Conservation (phyloP, 2,797 vertebrate genomes). For the Ctenopoma multispine region DNA sequence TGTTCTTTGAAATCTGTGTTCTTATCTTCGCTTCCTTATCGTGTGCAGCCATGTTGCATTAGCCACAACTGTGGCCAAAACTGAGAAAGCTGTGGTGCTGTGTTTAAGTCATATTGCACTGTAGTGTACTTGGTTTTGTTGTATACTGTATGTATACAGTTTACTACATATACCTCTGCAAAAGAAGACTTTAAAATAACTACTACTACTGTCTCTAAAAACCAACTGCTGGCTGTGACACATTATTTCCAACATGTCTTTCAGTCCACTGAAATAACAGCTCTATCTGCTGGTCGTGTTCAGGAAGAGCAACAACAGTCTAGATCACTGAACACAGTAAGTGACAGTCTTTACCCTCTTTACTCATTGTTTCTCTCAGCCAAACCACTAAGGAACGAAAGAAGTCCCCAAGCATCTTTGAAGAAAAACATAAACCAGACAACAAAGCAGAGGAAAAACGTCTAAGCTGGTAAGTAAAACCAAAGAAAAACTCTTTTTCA, state of each 20-base stretch:
- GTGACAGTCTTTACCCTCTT: background rate
- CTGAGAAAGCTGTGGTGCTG: background rate
- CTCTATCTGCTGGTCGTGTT: conserved; percentile 52
- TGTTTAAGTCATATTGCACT: background rate
- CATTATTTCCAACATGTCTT: background rate
- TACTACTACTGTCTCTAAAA: too few relatives aligned
- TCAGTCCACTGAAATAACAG: conserved; percentile 6
- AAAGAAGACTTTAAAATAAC: background rate
- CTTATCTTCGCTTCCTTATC: too few relatives aligned
- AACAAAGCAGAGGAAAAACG: background rate
- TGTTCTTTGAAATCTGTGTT: too few relatives aligned
- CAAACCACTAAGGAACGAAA: background rate
- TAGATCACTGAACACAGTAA: too few relatives aligned
- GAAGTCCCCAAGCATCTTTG: background rate
- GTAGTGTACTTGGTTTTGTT: background rate
- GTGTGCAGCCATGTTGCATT: background rate
- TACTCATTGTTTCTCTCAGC: background rate
- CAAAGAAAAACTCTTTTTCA: background rate
- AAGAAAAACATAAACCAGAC: background rate
- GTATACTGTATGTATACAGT: background rate
- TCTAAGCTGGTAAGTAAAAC: background rate
- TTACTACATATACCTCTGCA: background rate
- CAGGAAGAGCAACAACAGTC: background rate
- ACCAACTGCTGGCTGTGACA: background rate
- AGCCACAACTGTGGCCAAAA: background rate